A percentile compares a stretch with the other conserved stretches of the same genome.
Conservation (phyloP, 2,113 vertebrate species). For the Burhinus oedicnemus region DNA sequence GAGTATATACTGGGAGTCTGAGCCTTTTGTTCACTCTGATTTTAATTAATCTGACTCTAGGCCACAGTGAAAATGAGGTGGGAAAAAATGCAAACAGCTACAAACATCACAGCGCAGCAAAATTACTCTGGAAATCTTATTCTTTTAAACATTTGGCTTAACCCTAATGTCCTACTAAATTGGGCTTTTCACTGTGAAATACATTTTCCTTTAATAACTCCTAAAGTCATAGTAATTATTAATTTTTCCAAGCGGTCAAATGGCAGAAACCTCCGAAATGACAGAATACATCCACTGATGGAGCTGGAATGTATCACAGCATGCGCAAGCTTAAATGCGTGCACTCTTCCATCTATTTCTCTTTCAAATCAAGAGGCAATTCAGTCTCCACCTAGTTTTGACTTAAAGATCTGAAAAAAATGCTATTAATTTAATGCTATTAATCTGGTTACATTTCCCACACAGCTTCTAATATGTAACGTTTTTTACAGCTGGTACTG, state of each 20-base stretch:
- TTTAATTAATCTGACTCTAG: not conserved
- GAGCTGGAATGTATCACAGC: not conserved
- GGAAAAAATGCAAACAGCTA: not conserved
- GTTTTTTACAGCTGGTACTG: not conserved
- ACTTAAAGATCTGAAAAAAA: not conserved
- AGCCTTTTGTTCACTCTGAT: not conserved
- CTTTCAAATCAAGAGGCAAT: not conserved
- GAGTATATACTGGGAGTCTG: not conserved
- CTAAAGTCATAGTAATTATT: not conserved
- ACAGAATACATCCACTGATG: not conserved
- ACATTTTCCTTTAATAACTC: not conserved
- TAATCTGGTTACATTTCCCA: not conserved
- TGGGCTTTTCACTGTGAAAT: not conserved
- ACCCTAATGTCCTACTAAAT: not conserved
- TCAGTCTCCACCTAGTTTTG: not conserved
- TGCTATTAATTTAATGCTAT: not conserved
- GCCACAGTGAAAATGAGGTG: not conserved
- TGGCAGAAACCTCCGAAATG: not conserved
- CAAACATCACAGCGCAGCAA: not conserved
- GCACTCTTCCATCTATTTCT: not conserved
- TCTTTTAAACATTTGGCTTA: not conserved
- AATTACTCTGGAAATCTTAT: not conserved
- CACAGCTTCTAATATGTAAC: not conserved
- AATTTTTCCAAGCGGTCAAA: not conserved
- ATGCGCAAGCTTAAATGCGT: fast-evolving